These are phyloP conservation scores for Drosophila nikananu DNA, from an alignment of 1,140 invertebrate genomes.

Conservation along the genomic window DNA sequence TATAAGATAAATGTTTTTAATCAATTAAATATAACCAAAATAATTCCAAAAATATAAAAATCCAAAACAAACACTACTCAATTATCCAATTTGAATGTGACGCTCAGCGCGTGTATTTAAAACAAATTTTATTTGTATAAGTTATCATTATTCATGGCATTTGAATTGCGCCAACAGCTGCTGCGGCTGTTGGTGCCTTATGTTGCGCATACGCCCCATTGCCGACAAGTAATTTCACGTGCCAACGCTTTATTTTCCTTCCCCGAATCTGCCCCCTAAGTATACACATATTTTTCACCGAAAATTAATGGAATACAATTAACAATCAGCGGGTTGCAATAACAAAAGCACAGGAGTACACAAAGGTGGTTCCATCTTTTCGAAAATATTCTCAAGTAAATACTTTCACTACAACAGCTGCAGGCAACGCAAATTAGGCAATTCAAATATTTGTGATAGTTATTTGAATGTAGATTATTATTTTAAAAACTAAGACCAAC, in stretches of 20 bases:
- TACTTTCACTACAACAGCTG: background rate
- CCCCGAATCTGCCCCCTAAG: background rate
- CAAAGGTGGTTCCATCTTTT: slow-evolving; percentile 14
- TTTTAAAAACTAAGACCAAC: background rate
- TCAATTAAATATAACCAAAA: background rate
- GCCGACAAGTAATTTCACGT: slow-evolving; percentile 55
- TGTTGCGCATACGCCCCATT: slow-evolving; percentile 62
- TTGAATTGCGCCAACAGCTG: slow-evolving; percentile 65
- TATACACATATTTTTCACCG: slow-evolving; percentile 7
- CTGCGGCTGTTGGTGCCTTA: slow-evolving; percentile 37
- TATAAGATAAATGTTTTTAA: background rate
- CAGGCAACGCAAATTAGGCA: slow-evolving; percentile 11
- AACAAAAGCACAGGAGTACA: slow-evolving; percentile 5
- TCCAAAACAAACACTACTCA: background rate
- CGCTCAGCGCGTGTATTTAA: slow-evolving; percentile 19
- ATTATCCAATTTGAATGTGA: slow-evolving; percentile 16
- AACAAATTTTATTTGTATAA: slow-evolving; percentile 57
- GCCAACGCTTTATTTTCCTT: slow-evolving; percentile 40
- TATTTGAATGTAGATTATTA: background rate
- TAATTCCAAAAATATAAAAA: background rate
- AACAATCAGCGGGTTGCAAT: slow-evolving; percentile 40
- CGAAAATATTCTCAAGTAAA: background rate
- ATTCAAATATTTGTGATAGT: slow-evolving; percentile 17
- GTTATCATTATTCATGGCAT: slow-evolving; percentile 39
- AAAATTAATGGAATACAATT: slow-evolving; percentile 41